A percentile compares a stretch with the other conserved stretches of the same genome.
Conservation (phyloP, 2,888 invertebrate species). For the Eupithecia exiguata region DNA sequence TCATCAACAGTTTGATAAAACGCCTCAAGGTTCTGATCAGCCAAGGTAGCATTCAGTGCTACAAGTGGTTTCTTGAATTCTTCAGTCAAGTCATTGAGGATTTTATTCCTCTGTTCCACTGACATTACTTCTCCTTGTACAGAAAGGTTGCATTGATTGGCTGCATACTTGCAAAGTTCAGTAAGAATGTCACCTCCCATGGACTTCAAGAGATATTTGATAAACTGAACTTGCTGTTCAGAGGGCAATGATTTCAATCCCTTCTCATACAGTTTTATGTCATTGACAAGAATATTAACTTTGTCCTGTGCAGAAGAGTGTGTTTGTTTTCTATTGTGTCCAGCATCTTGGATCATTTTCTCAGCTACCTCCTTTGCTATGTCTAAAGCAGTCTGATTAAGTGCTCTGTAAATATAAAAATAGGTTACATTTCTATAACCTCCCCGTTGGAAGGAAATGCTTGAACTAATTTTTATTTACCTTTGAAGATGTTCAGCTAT, state of each 20-base stretch:
- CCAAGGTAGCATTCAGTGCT: conserved; percentile 87
- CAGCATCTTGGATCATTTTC: conserved; percentile 88
- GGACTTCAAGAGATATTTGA: conserved; percentile 93
- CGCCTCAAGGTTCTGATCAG: conserved; percentile 89
- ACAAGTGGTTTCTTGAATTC: conserved; percentile 87
- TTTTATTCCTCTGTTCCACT: conserved; percentile 87
- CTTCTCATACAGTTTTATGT: conserved; percentile 91
- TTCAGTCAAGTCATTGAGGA: conserved; percentile 86
- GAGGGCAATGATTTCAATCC: conserved; percentile 86
- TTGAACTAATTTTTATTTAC: conserved; percentile 61
- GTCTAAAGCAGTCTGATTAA: conserved; percentile 87
- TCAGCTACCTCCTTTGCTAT: conserved; percentile 90
- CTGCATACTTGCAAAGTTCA: conserved; percentile 90
- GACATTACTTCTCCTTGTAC: conserved; percentile 85
- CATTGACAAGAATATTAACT: conserved; percentile 88
- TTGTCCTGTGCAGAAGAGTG: conserved; percentile 93
- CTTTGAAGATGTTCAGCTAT: conserved; percentile 88
- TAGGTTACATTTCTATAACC: background rate
- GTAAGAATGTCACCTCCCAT: conserved; percentile 92
- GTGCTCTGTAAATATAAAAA: conserved; percentile 69
- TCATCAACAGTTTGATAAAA: conserved; percentile 90
- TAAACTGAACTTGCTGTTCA: conserved; percentile 87
- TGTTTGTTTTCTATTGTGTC: conserved; percentile 88
- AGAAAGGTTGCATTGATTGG: conserved; percentile 88
- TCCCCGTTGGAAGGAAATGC: background rate